phyloP scores from a whole-genome alignment of 2,888 invertebrate genomes.

The Amphiduros pacificus region DNA sequence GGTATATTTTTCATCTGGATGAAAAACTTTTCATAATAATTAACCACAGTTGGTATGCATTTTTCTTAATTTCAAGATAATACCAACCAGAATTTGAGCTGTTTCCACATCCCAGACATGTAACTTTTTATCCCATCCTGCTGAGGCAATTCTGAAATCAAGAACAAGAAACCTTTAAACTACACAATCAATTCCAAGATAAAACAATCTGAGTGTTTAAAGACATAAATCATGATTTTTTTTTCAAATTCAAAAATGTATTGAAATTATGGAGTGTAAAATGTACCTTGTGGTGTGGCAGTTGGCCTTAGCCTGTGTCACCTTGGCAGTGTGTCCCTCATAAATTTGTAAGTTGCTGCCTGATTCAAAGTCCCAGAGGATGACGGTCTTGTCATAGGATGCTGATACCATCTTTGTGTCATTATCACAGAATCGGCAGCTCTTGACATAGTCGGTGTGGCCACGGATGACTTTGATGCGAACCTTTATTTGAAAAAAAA shows the following conservation, averaged over 20 bases:
- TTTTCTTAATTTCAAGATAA: background rate
- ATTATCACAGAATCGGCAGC: constrained; percentile 43
- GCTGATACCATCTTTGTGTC: constrained; percentile 42
- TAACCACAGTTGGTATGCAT: background rate
- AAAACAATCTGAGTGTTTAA: background rate
- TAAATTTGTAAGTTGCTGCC: constrained; percentile 41
- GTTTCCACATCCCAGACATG: constrained; percentile 50
- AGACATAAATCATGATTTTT: background rate
- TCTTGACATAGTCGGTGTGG: constrained; percentile 48
- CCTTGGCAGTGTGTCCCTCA: constrained; percentile 36
- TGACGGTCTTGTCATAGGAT: constrained; percentile 48
- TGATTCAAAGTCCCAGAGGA: constrained; percentile 45
- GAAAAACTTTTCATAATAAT: background rate
- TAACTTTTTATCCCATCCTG: constrained; percentile 28
- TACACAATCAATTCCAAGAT: background rate
- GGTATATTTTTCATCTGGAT: background rate
- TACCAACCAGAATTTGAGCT: constrained; percentile 47
- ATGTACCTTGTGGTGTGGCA: constrained; percentile 36
- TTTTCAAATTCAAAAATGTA: background rate
- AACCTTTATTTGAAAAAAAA: no score
- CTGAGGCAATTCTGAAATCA: constrained; percentile 22
- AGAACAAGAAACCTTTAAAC: background rate
- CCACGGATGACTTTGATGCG: constrained; percentile 50
- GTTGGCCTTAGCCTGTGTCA: constrained; percentile 39
- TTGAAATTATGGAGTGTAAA: background rate